Evolutionary conservation across 2,888 invertebrate species (phyloP).

Genomic region (Heliconius ismenius): DNA sequence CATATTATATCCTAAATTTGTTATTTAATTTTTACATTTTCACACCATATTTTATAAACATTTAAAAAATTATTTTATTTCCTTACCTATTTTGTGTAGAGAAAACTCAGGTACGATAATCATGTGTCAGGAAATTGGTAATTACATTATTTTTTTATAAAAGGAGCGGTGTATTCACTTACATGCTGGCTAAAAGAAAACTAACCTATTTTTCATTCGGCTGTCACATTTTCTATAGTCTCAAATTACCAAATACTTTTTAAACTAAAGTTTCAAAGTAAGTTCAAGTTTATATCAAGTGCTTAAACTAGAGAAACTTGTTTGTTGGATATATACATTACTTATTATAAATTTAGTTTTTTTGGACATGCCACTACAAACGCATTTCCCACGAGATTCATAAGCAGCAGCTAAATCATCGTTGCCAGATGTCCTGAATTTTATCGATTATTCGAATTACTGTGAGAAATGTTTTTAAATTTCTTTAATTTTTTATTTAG

Average conservation of each 20-base stretch:
- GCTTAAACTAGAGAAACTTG: background rate
- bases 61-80: constrained; percentile 19
- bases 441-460: no score
- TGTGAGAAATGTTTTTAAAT: no score
- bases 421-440: no score
- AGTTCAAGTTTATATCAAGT: constrained; percentile 15
- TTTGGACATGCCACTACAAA: background rate
- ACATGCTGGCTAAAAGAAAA: constrained; percentile 36
- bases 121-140: constrained; percentile 14
- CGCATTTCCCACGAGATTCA: background rate
- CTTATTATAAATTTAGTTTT: background rate
- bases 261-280: background rate
- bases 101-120: constrained; percentile 30
- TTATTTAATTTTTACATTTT: constrained; percentile 11
- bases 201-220: constrained; percentile 43
- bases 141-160: constrained; percentile 24
- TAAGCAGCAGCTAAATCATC: background rate
- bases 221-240: constrained; percentile 37
- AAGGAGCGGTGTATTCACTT: constrained; percentile 32
- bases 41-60: constrained; percentile 6
- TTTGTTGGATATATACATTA: background rate
- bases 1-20: constrained; percentile 11
- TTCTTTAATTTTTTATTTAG: no score
- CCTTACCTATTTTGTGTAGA: constrained; percentile 25
- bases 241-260: background rate